Base-by-base conservation (phyloP, 2,113 vertebrate genomes). In the Poeciliopsis prolifica region DNA sequence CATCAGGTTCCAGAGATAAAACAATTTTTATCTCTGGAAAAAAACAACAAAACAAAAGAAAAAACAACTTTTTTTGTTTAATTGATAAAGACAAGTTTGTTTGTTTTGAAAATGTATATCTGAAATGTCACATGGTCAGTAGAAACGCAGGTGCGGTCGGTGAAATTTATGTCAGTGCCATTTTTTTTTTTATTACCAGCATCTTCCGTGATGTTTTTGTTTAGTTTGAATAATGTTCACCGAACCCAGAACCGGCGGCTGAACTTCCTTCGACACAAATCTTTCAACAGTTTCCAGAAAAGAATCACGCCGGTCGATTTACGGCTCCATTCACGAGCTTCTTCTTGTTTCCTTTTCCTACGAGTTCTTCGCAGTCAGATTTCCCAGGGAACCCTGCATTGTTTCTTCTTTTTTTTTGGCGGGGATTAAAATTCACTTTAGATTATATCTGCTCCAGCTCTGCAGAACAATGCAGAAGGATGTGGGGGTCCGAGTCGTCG, bases 401-500 rank as follows among this genome's bases (percentile, higher is more conserved):
- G 89, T 92, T 93, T 11, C 9, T 35, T 11, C 10, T 2, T 8
- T 37, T 37, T 37, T 37, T 37, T 37, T 91, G 82, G 84, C 44
- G 42, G 77, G 90, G 88, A 93, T 94, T 94, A 93, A 86, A 90
- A 87, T 92, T 91, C 90, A 92, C 76, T 79, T 54, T 60, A 89
- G 92, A 94, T 94, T 94, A 93, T 88, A 85, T 93, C 86, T 90
- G 87, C 90, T 85, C 82, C 79, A 88, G 86, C 82, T 83, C 85
- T 84, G 86, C 80, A 78, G 89, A 93, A 92, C 90, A 92, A 93
- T 92, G 90, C 26, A 29, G 80, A 14, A 68, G 72, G 78, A 72
- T 28, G 69, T 76, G 81, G 81, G 78, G 82, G 70, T 80, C 79
- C 80, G 69, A 54, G 44, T 13, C 78, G 84, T 89, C 84, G 83